Conservation (phyloP, 2,113 vertebrate genomes). For the Galemys pyrenaicus region DNA sequence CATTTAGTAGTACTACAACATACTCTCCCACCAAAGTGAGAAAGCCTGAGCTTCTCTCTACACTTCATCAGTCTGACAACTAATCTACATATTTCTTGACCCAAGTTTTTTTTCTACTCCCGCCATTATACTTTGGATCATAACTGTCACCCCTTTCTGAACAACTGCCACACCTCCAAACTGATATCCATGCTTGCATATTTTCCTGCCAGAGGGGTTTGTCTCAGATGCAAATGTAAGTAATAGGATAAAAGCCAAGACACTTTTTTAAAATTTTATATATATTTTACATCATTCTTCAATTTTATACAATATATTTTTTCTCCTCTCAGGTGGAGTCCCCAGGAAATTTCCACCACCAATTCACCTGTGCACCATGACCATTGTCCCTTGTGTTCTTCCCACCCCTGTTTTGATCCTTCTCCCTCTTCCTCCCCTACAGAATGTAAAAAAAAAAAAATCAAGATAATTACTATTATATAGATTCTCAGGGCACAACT, state of each 20-base stretch:
- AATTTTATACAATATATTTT: too few relatives aligned
- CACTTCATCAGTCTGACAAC: background rate
- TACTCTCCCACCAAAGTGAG: background rate
- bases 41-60: background rate
- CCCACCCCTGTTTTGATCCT: too few relatives aligned
- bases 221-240: conserved; percentile 24
- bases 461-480: background rate
- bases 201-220: background rate
- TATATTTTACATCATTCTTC: too few relatives aligned
- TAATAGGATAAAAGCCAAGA: background rate
- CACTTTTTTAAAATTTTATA: too few relatives aligned
- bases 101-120: background rate
- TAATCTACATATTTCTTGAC: background rate
- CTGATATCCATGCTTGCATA: background rate
- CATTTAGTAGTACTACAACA: background rate
- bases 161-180: background rate
- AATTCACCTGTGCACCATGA: too few relatives aligned
- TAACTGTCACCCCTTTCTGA: background rate
- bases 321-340: too few relatives aligned
- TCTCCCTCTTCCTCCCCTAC: too few relatives aligned
- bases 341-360: too few relatives aligned
- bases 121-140: background rate
- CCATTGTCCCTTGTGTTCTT: too few relatives aligned
- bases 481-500: background rate
- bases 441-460: too few relatives aligned